Conservation (phyloP, 2,113 vertebrate genomes). For the Sitta europaea region DNA sequence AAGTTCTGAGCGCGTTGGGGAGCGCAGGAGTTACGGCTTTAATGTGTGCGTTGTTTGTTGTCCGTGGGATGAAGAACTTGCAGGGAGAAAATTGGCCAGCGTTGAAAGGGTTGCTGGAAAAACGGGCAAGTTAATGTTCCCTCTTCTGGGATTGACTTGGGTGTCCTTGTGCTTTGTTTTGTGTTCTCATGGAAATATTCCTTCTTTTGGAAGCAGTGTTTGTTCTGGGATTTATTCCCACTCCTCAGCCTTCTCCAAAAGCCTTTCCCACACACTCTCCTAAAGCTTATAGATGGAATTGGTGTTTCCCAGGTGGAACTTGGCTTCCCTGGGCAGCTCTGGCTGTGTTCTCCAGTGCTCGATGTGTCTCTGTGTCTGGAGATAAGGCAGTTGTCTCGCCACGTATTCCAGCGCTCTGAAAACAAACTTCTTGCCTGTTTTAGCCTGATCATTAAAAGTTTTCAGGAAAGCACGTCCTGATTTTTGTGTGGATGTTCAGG, state of each 20-base stretch:
- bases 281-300: neutral
- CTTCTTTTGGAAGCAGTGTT: neutral
- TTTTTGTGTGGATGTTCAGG: neutral
- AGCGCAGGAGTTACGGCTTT: neutral
- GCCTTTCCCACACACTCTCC: neutral
- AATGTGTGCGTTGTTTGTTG: neutral
- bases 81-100: rapidly evolving
- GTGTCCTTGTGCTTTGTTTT: neutral
- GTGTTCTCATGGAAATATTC: neutral
- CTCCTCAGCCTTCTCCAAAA: too few species aligned
- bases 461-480: neutral
- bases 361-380: neutral
- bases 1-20: rapidly evolving
- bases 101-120: neutral
- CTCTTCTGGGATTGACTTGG: neutral
- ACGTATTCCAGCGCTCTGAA: rapidly evolving
- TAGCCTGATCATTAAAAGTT: rapidly evolving
- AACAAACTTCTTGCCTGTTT: neutral
- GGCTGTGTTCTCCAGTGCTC: too few species aligned
- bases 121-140: neutral
- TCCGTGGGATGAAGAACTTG: neutral
- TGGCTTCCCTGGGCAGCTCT: too few species aligned
- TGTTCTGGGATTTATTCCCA: neutral
- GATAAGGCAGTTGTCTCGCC: neutral
- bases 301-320: neutral